Percentiles rank a stretch among this genome's conserved stretches.
phyloP scores from a whole-genome alignment of 35 echinoderm and acorn worm species.

The Eucidaris tribuloides region DNA sequence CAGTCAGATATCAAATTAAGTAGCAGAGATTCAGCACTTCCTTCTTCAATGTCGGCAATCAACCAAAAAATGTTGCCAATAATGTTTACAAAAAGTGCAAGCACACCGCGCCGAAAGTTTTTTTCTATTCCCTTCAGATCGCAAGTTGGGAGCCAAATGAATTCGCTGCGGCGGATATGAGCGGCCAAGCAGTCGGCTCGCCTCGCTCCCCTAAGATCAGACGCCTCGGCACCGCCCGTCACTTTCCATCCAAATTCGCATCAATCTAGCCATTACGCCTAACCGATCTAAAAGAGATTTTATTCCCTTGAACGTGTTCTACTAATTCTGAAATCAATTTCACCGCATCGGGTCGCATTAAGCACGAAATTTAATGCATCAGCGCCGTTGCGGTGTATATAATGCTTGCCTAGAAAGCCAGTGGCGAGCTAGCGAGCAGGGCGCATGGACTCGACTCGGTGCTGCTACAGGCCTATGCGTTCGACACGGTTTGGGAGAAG shows the following conservation, averaged over 20 bases:
- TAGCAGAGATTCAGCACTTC: too few species aligned
- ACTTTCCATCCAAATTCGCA: conserved; percentile 17
- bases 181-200: conserved; percentile 3
- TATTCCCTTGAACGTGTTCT: conserved; percentile 35
- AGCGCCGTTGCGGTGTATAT: conserved; percentile 16
- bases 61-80: too few species aligned
- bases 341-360: conserved; percentile 22
- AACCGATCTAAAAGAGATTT: conserved; percentile 38
- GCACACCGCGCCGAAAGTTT: too few species aligned
- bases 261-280: conserved; percentile 30
- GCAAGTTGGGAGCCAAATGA: conserved; percentile 15
- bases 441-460: background rate
- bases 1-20: too few species aligned
- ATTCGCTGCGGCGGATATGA: conserved; percentile 16
- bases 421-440: background rate
- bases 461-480: background rate
- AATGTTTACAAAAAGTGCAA: too few species aligned
- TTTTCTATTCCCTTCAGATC: background rate
- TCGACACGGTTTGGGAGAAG: background rate
- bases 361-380: conserved; percentile 40
- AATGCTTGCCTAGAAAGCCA: background rate
- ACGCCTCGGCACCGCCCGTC: conserved; percentile 20
- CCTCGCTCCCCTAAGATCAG: conserved; percentile 21
- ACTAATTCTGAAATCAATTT: conserved; percentile 39
- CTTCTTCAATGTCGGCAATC: too few species aligned